Percentiles rank a stretch among this genome's conserved stretches.
Evolutionary conservation across 2,888 invertebrate genomes (phyloP).

Genomic region (Epistrophe grossulariae): DNA sequence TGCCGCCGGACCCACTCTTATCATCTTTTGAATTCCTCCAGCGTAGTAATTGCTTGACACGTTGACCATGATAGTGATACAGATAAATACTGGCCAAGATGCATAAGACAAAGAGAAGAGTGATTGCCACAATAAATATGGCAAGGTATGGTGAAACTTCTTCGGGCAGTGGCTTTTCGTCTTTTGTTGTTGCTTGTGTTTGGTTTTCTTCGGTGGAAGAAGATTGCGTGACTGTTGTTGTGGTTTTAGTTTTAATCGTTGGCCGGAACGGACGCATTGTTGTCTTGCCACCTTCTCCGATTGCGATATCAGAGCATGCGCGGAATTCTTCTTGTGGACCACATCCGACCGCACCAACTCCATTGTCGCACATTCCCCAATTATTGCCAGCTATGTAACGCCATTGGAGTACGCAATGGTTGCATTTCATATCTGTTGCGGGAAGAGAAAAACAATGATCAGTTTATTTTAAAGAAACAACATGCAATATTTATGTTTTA

Average conservation of each 20-base stretch:
- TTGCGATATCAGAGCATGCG: constrained; percentile 92
- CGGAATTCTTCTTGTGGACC: constrained; percentile 95
- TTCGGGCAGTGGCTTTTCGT: constrained; percentile 77
- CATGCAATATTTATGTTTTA: no score
- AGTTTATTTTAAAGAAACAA: background rate
- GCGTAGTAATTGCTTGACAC: constrained; percentile 87
- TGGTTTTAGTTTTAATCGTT: constrained; percentile 80
- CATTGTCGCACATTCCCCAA: constrained; percentile 91
- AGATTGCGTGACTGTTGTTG: constrained; percentile 73
- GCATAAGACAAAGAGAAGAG: constrained; percentile 88
- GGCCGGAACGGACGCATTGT: constrained; percentile 83
- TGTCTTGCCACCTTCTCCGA: constrained; percentile 85
- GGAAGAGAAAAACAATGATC: background rate
- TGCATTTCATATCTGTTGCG: constrained; percentile 87
- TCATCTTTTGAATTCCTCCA: constrained; percentile 79
- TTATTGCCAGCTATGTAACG: constrained; percentile 94
- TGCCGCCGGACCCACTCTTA: constrained; percentile 30
- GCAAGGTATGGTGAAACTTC: constrained; percentile 84
- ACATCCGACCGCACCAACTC: constrained; percentile 92
- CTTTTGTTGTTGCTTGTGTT: constrained; percentile 75
- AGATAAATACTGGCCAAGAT: constrained; percentile 88
- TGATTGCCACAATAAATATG: constrained; percentile 87
- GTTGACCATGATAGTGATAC: constrained; percentile 90
- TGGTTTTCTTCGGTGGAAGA: constrained; percentile 60
- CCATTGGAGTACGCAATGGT: constrained; percentile 95